Evolutionary conservation across 2,888 invertebrate genomes (phyloP), one percentile per base, ranked within the genome.

Genomic region (Gari tellinella): DNA sequence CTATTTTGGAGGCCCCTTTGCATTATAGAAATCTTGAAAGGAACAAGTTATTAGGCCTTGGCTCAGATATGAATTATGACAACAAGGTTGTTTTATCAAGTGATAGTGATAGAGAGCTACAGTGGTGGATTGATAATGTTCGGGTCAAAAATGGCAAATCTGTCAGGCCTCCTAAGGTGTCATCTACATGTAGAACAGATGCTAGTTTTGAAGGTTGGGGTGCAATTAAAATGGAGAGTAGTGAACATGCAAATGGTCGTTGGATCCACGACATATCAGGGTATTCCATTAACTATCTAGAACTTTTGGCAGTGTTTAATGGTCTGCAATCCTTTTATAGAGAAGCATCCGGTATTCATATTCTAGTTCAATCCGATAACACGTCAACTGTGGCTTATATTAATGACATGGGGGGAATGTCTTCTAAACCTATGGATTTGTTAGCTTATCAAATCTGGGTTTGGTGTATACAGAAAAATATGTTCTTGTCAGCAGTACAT

Each of bases 21-120:
- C 57, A 68, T 49, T 68, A 72, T 38, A 55, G 62, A 58, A 40
- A 12, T 45, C 46, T 72, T 19, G 69, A 69, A 23, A 60, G 72
- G 25, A 64, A 72, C 25, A 72, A 72, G 38, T 19, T 60, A 12
- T 3, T 1, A 37, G 60, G 61, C 0, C 46, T 72, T 12, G 61
- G 52, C 5, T 7, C 1, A n/a, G n/a, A n/a, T n/a, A n/a, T 48
- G 41, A 55, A 66, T 41, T 52, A 45, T 17, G 19, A n/a, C 5
- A 12, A 55, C 14, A n/a, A 2, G 10, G 15, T 7, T 10, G 26
- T 19, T n/a, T 10, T 61, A 37, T 38, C 26, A 23, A 15, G 23
- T 7, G 41, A 46, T 8, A 58, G 64, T 23, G 53, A 21, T n/a
- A 2, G 25, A 17, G 46, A 68, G 23, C 48, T 68, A 25, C 5